A percentile compares a stretch with the other conserved stretches of the same genome.
Evolutionary conservation across 1,140 invertebrate species (phyloP).

Genomic region (Dreissena rostriformis): DNA sequence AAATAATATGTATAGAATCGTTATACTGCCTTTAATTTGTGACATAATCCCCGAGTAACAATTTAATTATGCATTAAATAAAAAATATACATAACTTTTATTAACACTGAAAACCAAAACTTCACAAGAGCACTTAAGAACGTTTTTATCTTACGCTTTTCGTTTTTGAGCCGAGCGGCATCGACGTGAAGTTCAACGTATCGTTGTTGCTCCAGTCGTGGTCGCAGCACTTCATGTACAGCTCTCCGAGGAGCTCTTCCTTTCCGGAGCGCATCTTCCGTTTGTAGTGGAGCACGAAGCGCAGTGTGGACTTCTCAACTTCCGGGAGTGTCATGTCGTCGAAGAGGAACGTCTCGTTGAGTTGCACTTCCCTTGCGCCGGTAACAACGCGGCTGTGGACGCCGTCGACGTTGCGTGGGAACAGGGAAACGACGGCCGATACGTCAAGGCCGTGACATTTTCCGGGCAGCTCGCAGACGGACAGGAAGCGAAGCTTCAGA

Average conservation of each 20-base stretch:
- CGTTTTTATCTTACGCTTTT: not conserved
- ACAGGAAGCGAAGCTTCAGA: conserved; percentile 24
- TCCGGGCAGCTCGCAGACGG: conserved; percentile 21
- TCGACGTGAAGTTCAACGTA: not conserved
- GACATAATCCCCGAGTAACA: too few relatives aligned
- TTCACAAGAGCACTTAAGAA: too few relatives aligned
- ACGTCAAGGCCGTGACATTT: conserved; percentile 45
- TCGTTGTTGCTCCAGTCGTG: conserved; percentile 35
- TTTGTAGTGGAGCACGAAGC: conserved; percentile 32
- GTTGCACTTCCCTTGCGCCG: conserved; percentile 14
- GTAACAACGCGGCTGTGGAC: too few relatives aligned
- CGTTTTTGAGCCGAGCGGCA: not conserved
- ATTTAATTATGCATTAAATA: too few relatives aligned
- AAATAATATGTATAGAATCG: too few relatives aligned
- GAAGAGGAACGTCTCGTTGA: conserved; percentile 48
- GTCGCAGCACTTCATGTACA: conserved; percentile 49
- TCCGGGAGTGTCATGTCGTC: conserved; percentile 45
- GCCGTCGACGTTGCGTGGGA: conserved; percentile 47
- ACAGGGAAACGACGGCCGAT: conserved; percentile 42
- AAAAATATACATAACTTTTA: too few relatives aligned
- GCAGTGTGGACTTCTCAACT: conserved; percentile 49
- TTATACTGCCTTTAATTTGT: too few relatives aligned
- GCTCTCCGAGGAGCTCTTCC: conserved; percentile 50
- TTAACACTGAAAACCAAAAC: too few relatives aligned
- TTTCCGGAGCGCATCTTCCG: conserved; percentile 28